Conservation (phyloP, 2,797 vertebrate genomes). For the Pampus argenteus region DNA sequence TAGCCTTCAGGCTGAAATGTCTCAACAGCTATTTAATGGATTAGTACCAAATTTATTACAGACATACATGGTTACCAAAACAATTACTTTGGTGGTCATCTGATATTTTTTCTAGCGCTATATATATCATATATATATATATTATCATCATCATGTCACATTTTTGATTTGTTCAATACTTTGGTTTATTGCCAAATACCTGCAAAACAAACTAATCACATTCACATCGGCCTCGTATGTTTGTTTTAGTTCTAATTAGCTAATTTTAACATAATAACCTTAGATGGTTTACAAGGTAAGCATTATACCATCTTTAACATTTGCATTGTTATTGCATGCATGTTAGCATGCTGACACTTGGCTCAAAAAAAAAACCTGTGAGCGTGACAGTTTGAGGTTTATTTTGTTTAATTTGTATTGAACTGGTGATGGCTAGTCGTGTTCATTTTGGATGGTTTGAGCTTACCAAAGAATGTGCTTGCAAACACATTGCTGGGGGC, state of each 20-base stretch:
- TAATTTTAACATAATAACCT: background rate
- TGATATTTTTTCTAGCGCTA: background rate
- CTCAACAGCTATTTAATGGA: background rate
- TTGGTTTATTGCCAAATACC: background rate
- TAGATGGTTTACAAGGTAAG: background rate
- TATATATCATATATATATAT: too few species aligned
- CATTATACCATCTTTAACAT: too few species aligned
- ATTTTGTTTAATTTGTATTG: background rate
- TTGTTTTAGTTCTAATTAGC: background rate
- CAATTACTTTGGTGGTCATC: background rate
- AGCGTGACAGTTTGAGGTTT: background rate
- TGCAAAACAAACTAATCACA: background rate
- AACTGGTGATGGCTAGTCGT: background rate
- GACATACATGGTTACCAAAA: background rate
- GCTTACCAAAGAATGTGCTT: constrained; percentile 95
- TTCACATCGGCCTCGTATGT: background rate
- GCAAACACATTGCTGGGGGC: constrained; percentile 92
- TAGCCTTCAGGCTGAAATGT: background rate
- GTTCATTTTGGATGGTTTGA: constrained; percentile 35
- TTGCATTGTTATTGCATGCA: too few species aligned
- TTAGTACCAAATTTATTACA: too few species aligned
- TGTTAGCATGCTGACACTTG: too few species aligned
- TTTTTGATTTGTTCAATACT: background rate
- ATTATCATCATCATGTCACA: background rate
- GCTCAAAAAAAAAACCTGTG: too few species aligned